Evolutionary conservation across 2,113 vertebrate species (phyloP).

Genomic region (Parus major): DNA sequence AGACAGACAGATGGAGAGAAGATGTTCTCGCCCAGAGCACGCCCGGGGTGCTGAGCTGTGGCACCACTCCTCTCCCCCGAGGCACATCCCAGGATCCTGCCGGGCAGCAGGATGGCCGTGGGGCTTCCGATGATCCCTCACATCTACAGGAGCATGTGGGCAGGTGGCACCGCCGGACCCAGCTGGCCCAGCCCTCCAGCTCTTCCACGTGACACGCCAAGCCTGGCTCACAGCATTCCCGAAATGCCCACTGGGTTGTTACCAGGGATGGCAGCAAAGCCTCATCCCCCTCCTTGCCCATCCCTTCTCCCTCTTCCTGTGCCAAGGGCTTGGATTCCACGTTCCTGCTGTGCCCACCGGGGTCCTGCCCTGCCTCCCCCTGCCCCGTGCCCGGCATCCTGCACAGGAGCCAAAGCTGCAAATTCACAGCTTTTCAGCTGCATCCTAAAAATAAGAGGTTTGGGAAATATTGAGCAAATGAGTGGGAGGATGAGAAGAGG

Average conservation of each 20-base stretch:
- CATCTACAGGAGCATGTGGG: background rate
- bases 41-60: background rate
- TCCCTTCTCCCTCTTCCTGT: background rate
- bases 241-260: background rate
- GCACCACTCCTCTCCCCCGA: background rate
- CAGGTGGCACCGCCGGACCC: accelerated
- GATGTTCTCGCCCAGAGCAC: background rate
- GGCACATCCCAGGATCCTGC: background rate
- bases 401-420: conserved; percentile 33
- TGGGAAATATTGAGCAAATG: conserved; percentile 65
- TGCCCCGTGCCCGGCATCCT: background rate
- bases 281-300: accelerated
- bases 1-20: conserved; percentile 30
- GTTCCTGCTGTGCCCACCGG: background rate
- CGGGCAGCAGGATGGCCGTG: accelerated
- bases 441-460: conserved; percentile 65
- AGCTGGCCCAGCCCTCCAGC: background rate
- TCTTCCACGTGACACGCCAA: background rate
- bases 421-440: conserved; percentile 50
- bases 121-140: background rate
- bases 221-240: background rate
- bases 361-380: background rate
- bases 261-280: background rate
- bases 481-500: conserved; percentile 51
- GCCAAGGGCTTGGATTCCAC: accelerated